Conservation (phyloP, 2,797 vertebrate species). For the Pampus argenteus region DNA sequence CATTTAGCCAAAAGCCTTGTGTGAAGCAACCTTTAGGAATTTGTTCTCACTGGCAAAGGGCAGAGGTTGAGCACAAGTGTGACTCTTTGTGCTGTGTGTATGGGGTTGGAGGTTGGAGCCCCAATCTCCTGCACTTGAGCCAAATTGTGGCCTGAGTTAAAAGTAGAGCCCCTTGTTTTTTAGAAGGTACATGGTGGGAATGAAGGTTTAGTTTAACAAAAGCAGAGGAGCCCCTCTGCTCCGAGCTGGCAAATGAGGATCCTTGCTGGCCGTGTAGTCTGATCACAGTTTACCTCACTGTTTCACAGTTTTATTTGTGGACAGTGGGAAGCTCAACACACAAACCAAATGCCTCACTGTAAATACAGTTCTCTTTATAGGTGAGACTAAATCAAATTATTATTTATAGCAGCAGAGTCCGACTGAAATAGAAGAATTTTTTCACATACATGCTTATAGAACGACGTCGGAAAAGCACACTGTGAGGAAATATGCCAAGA, state of each 20-base stretch:
- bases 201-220: slow-evolving; percentile 70
- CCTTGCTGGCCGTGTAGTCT: slow-evolving; percentile 53
- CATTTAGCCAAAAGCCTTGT: slow-evolving; percentile 57
- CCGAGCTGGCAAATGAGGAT: slow-evolving; percentile 54
- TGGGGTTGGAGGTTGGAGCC: slow-evolving; percentile 36
- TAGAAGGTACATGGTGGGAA: slow-evolving; percentile 76
- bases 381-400: slow-evolving; percentile 12
- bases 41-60: slow-evolving; percentile 50
- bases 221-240: slow-evolving; percentile 56
- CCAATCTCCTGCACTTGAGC: slow-evolving; percentile 37
- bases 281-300: slow-evolving; percentile 68
- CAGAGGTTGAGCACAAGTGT: slow-evolving; percentile 62
- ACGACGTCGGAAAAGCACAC: background rate
- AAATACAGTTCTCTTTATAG: slow-evolving; percentile 21
- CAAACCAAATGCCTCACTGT: slow-evolving; percentile 33
- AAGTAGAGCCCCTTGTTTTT: slow-evolving; percentile 81
- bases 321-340: slow-evolving; percentile 9
- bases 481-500: slow-evolving; percentile 45
- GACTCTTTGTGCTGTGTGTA: slow-evolving; percentile 54
- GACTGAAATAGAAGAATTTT: slow-evolving; percentile 28
- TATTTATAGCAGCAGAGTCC: slow-evolving; percentile 26
- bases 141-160: slow-evolving; percentile 70
- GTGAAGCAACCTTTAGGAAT: slow-evolving; percentile 71
- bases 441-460: slow-evolving; percentile 9
- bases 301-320: slow-evolving; percentile 55